Base-by-base conservation (phyloP, 2,113 vertebrate species). In the Halichoerus grypus region DNA sequence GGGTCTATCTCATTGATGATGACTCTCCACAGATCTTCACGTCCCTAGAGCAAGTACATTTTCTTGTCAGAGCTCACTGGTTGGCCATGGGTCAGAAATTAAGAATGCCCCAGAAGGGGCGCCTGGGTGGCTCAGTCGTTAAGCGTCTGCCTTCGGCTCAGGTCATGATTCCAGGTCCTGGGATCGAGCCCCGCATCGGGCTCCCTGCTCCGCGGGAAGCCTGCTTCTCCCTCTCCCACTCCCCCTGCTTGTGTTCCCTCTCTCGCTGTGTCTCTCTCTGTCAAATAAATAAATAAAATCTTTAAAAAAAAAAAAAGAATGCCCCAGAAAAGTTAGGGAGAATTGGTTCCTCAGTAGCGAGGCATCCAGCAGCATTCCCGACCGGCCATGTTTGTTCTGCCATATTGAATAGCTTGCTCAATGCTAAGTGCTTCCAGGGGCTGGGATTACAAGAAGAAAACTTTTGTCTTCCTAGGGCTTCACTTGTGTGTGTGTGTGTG, bases 61-160 rank as follows among this genome's bases (percentile, higher is more conserved):
- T 92, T 92, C 69, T 71, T 31, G 21, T 79, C n/a, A 57, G 61
- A 19, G 46, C 67, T 76, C n/a, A 51, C 22, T 76, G 59, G 21
- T 72, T 87, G 72, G 21, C 15, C 36, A 11, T 63, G 72, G 55
- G 77, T 95, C 69, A 84, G 53, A 84, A 72, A 51, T 51, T 71
- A 83, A 76, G 69, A 71, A 72, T 72, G 15, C 4, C 46, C n/a
- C 42, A 6, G 49, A 79, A 85, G 36, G 36, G 36, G 36, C 36
- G 36, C 36, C 36, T 36, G 36, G 36, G 36, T 36, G 36, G 36
- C 36, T 36, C 36, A 36, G 36, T 36, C 36, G 36, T 36, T 36
- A 36, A 36, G 36, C 36, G 36, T 36, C 36, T 36, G 36, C 36
- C 36, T 36, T 36, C 36, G 36, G 36, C 36, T 36, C 36, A 36